These are phyloP conservation scores for Selene dorsalis DNA, from an alignment of 2,797 vertebrate genomes.

Conservation along the genomic window DNA sequence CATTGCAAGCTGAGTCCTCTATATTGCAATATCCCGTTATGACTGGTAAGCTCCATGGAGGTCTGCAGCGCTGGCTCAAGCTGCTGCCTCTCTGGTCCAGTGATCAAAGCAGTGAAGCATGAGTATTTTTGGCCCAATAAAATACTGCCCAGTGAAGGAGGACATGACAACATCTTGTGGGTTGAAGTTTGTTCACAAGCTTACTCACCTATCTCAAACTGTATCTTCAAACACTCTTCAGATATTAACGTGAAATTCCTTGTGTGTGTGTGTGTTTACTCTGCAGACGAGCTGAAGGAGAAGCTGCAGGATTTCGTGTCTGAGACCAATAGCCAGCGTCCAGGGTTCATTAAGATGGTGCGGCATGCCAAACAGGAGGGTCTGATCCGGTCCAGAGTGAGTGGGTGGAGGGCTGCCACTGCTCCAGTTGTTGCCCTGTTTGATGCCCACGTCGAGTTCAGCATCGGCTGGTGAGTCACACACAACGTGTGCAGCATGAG, in stretches of 20 bases:
- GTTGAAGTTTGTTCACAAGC: slow-evolving; percentile 63
- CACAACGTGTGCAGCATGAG: slow-evolving; percentile 21
- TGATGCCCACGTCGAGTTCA: slow-evolving; percentile 98
- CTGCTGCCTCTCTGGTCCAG: slow-evolving; percentile 72
- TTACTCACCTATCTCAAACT: slow-evolving; percentile 45
- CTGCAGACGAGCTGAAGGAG: slow-evolving; percentile 94
- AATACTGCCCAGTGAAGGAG: slow-evolving; percentile 65
- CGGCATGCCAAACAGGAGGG: slow-evolving; percentile 95
- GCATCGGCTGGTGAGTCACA: slow-evolving; percentile 92
- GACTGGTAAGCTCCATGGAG: slow-evolving; percentile 63
- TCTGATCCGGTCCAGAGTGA: slow-evolving; percentile 95
- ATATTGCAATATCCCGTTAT: slow-evolving; percentile 68
- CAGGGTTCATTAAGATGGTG: slow-evolving; percentile 95
- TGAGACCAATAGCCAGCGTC: slow-evolving; percentile 88
- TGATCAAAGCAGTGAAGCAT: slow-evolving; percentile 74
- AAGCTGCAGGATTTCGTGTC: slow-evolving; percentile 92
- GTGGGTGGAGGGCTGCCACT: slow-evolving; percentile 93
- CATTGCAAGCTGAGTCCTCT: slow-evolving; percentile 60
- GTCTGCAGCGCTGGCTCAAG: slow-evolving; percentile 60
- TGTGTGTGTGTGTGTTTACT: slow-evolving; percentile 10
- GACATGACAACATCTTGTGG: slow-evolving; percentile 61
- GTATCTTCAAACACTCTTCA: slow-evolving; percentile 32
- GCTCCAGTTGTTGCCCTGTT: slow-evolving; percentile 97
- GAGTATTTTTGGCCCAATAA: slow-evolving; percentile 67
- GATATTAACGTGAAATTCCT: slow-evolving; percentile 34